These are phyloP conservation scores for Vandiemenella viatica DNA, from an alignment of 2,888 invertebrate genomes.

Conservation along the genomic window DNA sequence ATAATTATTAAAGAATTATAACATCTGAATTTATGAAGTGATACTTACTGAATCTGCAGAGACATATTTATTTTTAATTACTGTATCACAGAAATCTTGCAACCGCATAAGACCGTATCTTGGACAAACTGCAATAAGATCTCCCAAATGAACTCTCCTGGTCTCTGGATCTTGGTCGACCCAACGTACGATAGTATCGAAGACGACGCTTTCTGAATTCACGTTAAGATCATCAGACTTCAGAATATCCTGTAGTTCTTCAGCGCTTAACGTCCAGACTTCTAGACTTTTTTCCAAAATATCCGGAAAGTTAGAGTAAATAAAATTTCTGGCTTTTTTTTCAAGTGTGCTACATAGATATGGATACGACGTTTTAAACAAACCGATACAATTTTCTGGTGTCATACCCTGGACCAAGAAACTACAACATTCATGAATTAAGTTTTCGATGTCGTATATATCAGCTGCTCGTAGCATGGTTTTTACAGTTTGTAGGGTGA, in stretches of 20 bases:
- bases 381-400: neutral
- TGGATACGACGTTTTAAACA: neutral
- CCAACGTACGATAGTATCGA: slow-evolving; percentile 59
- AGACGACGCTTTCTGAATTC: slow-evolving; percentile 54
- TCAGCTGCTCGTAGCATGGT: slow-evolving; percentile 53
- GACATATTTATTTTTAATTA: slow-evolving; percentile 7
- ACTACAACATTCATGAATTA: neutral
- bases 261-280: slow-evolving; percentile 41
- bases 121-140: slow-evolving; percentile 41
- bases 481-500: slow-evolving; percentile 52
- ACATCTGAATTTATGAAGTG: too few relatives aligned
- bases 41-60: neutral
- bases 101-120: slow-evolving; percentile 49
- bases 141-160: slow-evolving; percentile 39
- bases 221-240: slow-evolving; percentile 58
- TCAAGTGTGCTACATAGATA: neutral
- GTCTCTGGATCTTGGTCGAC: slow-evolving; percentile 40
- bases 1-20: too few relatives aligned
- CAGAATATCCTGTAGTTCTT: slow-evolving; percentile 47
- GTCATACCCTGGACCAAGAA: neutral
- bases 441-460: slow-evolving; percentile 39
- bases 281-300: slow-evolving; percentile 23
- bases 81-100: slow-evolving; percentile 35
- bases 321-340: neutral
- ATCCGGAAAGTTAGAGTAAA: neutral